Evolutionary conservation across 1,140 invertebrate species (phyloP), one percentile per base, ranked within the genome.

Genomic region (Drosophila jambulina): DNA sequence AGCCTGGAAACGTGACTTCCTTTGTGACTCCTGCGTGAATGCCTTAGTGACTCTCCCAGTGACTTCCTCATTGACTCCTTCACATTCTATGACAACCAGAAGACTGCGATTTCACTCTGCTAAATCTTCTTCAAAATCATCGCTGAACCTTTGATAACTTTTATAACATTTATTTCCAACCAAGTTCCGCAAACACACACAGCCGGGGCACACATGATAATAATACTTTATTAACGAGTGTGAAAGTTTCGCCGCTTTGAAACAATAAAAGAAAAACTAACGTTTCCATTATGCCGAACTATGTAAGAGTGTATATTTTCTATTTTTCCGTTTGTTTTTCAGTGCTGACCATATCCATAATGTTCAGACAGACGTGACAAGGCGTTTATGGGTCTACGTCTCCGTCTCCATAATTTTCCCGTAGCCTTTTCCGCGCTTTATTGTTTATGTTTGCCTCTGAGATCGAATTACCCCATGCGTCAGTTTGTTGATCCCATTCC

Each of bases 401-500:
- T 23, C 3, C 45, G 15, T 17, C 15, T 48, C 8, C 46, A 48
- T 27, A 4, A 43, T 77, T 81, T 79, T 36, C 59, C 65, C 67
- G 4, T 32, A 58, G 56, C 69, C 6, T 65, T 63, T 80, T 54
- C 60, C 57, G 32, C 43, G 68, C 62, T 68, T 58, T 78, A 46
- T 57, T 74, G 49, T 76, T 79, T 68, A 76, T 56, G 46, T 72
- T 76, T 68, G 68, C 63, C 71, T 54, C 76, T 32, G 75, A 72
- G 70, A 74, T 78, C 60, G 48, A 88, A 88, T 87, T 88, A 80
- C 79, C 71, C 65, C 83, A 67, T 69, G 62, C 58, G 69, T 75
- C 67, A 65, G 82, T 87, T 86, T 82, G 59, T 86, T 86, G 83
- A 87, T 87, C 79, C 80, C 80, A 80, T 87, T 87, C 62, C 60